phyloP scores from a whole-genome alignment of 2,113 vertebrate species.

The Apus apus region DNA sequence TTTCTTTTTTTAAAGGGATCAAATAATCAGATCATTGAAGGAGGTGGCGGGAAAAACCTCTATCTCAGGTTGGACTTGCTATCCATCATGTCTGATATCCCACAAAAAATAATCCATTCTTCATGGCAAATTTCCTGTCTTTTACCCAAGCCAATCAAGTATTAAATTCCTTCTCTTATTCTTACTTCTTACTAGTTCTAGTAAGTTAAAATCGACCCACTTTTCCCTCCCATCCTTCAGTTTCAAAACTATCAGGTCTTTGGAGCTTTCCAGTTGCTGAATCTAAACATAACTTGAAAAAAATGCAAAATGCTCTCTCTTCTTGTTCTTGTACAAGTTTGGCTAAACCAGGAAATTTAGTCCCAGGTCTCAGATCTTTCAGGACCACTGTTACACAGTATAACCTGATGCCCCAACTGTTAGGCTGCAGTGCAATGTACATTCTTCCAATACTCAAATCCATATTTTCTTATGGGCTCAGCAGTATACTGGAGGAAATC shows the following conservation, averaged over 20 bases:
- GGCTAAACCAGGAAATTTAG: neutral
- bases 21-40: neutral
- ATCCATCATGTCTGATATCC: neutral
- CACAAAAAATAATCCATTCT: neutral
- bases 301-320: neutral
- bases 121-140: neutral
- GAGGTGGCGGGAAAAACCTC: neutral
- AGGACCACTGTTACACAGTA: neutral
- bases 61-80: neutral
- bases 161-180: neutral
- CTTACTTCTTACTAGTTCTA: neutral
- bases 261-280: neutral
- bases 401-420: neutral
- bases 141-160: neutral
- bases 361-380: neutral
- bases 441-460: neutral
- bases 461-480: neutral
- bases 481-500: neutral
- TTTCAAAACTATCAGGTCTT: neutral
- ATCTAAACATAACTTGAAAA: neutral
- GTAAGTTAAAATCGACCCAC: neutral
- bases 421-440: neutral
- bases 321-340: neutral
- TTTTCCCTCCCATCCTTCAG: neutral
- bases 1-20: conserved; percentile 3